Evolutionary conservation across 2,888 invertebrate genomes (phyloP).

Genomic region (Stenotaenia linearis): DNA sequence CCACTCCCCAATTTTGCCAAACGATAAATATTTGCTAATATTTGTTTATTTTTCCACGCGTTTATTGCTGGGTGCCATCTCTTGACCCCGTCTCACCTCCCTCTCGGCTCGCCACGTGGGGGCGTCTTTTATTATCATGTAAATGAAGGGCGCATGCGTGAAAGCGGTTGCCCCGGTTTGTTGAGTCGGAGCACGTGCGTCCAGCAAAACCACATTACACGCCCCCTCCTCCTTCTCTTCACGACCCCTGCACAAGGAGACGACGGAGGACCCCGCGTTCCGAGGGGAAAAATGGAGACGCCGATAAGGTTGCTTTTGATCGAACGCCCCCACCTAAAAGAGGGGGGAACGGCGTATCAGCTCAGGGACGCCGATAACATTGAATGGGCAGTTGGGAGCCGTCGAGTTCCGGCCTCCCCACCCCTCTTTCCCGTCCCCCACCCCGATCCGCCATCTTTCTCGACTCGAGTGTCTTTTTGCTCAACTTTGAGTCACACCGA

Average conservation of each 20-base stretch:
- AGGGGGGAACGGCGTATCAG: neutral
- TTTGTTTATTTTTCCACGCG: neutral
- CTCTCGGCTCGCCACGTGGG: neutral
- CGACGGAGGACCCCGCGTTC: neutral
- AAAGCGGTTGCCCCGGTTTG: conserved; percentile 4
- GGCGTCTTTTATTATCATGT: conserved; percentile 1
- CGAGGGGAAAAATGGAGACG: neutral
- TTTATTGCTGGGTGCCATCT: neutral
- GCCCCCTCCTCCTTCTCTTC: neutral
- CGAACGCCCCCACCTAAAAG: neutral
- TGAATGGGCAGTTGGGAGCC: conserved; percentile 1
- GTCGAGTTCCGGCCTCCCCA: neutral
- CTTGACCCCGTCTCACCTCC: neutral
- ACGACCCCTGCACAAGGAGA: neutral
- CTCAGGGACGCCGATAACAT: neutral
- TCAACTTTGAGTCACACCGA: neutral
- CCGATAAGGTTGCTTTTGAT: neutral
- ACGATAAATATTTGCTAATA: neutral
- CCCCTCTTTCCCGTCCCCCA: neutral
- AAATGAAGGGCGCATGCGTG: conserved; percentile 9
- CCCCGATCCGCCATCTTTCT: neutral
- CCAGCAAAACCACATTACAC: neutral
- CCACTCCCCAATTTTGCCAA: neutral
- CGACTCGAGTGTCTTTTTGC: neutral
- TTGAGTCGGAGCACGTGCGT: conserved; percentile 9